These are phyloP conservation scores for Pachycephala philippinensis DNA, from an alignment of 2,113 vertebrate species.

Conservation along the genomic window DNA sequence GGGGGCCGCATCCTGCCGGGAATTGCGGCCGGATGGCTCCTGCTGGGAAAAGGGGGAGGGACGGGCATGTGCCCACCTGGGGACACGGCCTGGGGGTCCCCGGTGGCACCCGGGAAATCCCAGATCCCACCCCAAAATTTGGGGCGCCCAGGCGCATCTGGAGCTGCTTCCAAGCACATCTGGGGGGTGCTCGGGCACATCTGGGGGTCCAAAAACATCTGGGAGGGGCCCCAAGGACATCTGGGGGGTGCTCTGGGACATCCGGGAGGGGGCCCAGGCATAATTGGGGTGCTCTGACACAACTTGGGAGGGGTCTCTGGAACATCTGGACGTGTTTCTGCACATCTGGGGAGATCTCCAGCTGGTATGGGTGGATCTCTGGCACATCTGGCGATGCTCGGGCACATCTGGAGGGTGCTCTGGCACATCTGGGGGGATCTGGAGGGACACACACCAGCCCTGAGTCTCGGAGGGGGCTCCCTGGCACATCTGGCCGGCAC, in stretches of 20 bases:
- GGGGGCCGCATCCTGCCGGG: background rate
- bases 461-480: background rate
- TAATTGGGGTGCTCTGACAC: background rate
- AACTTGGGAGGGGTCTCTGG: background rate
- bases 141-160: background rate
- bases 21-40: background rate
- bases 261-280: background rate
- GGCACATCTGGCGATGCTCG: background rate
- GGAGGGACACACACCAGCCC: no score
- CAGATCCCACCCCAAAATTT: background rate
- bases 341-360: background rate
- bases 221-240: background rate
- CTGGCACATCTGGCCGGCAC: background rate
- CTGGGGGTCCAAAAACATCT: background rate
- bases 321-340: background rate
- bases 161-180: background rate
- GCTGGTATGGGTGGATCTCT: rapidly evolving
- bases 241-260: background rate
- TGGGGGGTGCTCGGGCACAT: background rate
- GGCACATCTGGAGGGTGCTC: no score
- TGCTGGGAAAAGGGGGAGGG: background rate
- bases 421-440: background rate
- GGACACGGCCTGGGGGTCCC: background rate
- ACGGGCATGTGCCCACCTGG: background rate
- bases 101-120: background rate